Conservation (phyloP, 2,888 invertebrate genomes). For the Drosophila robusta region DNA sequence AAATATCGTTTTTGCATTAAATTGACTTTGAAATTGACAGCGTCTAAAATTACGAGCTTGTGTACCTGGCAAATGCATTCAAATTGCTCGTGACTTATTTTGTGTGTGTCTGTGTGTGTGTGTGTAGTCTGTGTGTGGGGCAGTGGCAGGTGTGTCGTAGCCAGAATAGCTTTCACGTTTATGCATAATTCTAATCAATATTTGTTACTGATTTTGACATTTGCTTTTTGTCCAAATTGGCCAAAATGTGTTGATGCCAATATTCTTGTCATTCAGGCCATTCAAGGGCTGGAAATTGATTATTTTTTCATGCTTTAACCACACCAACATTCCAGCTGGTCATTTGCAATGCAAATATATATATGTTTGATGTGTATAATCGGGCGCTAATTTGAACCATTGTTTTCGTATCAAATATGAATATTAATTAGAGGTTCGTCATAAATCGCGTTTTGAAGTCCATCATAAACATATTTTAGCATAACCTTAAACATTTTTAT, state of each 20-base stretch:
- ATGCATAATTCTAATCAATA: slow-evolving; percentile 57
- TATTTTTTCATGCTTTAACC: slow-evolving; percentile 21
- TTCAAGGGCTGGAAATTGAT: slow-evolving; percentile 43
- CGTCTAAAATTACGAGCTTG: slow-evolving; percentile 50
- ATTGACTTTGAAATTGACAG: slow-evolving; percentile 77
- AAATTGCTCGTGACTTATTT: slow-evolving; percentile 27
- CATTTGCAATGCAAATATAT: slow-evolving; percentile 56
- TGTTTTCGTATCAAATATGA: slow-evolving; percentile 20
- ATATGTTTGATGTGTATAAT: slow-evolving; percentile 2
- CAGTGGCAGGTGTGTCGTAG: slow-evolving; percentile 17
- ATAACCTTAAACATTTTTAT: slow-evolving; percentile 1
- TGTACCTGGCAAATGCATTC: slow-evolving; percentile 41
- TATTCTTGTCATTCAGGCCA: slow-evolving; percentile 37
- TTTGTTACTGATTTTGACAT: slow-evolving; percentile 57
- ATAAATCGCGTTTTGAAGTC: slow-evolving; percentile 3
- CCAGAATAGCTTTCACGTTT: slow-evolving; percentile 32
- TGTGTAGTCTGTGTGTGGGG: background rate
- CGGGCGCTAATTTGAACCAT: slow-evolving; percentile 20
- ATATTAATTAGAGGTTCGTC: slow-evolving; percentile 12
- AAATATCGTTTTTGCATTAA: slow-evolving; percentile 73
- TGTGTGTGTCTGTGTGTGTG: background rate
- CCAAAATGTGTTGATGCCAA: slow-evolving; percentile 31
- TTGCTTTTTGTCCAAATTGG: slow-evolving; percentile 48
- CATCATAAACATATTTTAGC: background rate
- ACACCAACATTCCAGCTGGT: background rate